phyloP scores from a whole-genome alignment of 2,888 invertebrate species.

The Lypha dubia region DNA sequence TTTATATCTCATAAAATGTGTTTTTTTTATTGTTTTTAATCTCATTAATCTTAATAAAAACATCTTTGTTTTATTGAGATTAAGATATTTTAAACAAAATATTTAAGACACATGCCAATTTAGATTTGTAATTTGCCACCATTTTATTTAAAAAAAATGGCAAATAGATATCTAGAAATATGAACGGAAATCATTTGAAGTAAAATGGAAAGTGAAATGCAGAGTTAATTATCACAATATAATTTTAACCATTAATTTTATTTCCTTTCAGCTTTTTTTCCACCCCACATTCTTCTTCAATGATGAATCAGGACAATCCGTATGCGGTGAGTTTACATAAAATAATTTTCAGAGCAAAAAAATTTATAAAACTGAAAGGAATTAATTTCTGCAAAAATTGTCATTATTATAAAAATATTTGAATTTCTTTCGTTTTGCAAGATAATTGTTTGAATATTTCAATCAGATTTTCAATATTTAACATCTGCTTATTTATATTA shows the following conservation, averaged over 20 bases:
- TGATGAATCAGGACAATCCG: conserved; percentile 82
- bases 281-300: conserved; percentile 72
- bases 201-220: not conserved
- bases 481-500: too few relatives aligned
- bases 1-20: conserved; percentile 8
- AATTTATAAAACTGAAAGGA: not conserved
- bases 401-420: too few relatives aligned
- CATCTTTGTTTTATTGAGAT: conserved; percentile 1
- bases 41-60: conserved; percentile 42
- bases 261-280: conserved; percentile 66
- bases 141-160: not conserved
- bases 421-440: not conserved
- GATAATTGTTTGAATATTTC: not conserved
- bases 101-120: conserved; percentile 33
- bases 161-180: too few relatives aligned
- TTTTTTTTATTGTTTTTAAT: conserved; percentile 2
- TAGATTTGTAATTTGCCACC: conserved; percentile 1
- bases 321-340: conserved; percentile 80
- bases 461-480: not conserved
- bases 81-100: conserved; percentile 57
- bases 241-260: not conserved
- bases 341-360: not conserved
- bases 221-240: not conserved
- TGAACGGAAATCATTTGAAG: not conserved
- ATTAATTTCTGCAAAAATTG: not conserved